Evolutionary conservation across 37 sponge, comb jelly and placozoan genomes (phyloP).

Genomic region (Diacarnus erythraeanus): DNA sequence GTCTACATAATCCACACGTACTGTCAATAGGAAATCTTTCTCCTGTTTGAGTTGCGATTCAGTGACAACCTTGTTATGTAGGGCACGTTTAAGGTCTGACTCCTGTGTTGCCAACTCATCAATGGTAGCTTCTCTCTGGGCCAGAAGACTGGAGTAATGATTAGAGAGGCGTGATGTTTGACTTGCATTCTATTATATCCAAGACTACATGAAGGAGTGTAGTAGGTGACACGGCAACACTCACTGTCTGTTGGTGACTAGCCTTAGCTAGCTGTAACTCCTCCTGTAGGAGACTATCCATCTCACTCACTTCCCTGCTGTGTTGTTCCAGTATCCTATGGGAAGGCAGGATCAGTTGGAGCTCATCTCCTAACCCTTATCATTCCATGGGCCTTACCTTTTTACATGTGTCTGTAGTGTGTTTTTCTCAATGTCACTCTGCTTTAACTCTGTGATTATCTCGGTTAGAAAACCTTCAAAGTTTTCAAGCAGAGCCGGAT

Average conservation of each 20-base stretch:
- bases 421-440: constrained; percentile 32
- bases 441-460: constrained; percentile 33
- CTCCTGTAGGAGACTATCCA: constrained; percentile 38
- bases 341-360: not conserved
- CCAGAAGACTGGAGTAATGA: constrained; percentile 40
- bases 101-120: constrained; percentile 33
- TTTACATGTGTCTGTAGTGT: constrained; percentile 28
- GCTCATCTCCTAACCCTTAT: not conserved
- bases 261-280: constrained; percentile 32
- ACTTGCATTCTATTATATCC: constrained; percentile 36
- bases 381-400: constrained; percentile 15
- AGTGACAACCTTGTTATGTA: constrained; percentile 8
- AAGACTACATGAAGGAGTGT: not conserved
- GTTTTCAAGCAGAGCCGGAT: constrained; percentile 35
- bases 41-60: constrained; percentile 45
- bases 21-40: constrained; percentile 24
- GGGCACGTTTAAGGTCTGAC: constrained; percentile 18
- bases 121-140: constrained; percentile 40
- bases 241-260: constrained; percentile 25
- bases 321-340: constrained; percentile 43
- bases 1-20: no score
- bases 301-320: constrained; percentile 43
- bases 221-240: no score
- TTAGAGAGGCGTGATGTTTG: constrained; percentile 33
- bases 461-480: constrained; percentile 55